Percentiles rank a stretch among this genome's conserved stretches.
These are phyloP conservation scores for Fragum whitleyi DNA, from an alignment of 2,888 invertebrate species.

Conservation along the genomic window DNA sequence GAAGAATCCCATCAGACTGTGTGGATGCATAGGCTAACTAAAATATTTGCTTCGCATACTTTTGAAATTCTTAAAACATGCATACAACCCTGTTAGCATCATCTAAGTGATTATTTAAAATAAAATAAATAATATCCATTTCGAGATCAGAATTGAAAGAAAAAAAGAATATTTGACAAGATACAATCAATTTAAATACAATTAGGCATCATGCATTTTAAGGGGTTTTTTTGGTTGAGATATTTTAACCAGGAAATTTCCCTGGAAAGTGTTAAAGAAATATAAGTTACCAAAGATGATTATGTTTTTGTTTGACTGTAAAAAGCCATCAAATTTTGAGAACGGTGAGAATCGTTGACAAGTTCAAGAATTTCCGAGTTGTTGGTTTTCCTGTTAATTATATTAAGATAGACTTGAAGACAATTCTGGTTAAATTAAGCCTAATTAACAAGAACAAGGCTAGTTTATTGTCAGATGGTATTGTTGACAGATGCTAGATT, in stretches of 20 bases:
- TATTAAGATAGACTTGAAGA: conserved; percentile 7
- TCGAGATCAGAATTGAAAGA: too few relatives aligned
- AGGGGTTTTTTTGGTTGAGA: too few relatives aligned
- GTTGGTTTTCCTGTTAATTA: conserved; percentile 23
- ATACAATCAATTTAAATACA: too few relatives aligned
- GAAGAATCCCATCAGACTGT: too few relatives aligned
- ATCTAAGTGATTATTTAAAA: too few relatives aligned
- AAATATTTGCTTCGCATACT: too few relatives aligned
- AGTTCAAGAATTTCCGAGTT: conserved; percentile 1
- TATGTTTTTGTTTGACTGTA: background rate
- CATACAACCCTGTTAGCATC: too few relatives aligned
- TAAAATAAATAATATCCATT: too few relatives aligned
- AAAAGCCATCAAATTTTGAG: background rate
- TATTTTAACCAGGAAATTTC: background rate
- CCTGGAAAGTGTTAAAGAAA: background rate
- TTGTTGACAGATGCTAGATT: background rate
- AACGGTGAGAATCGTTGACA: background rate
- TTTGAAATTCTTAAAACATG: too few relatives aligned
- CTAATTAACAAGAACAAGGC: conserved; percentile 18
- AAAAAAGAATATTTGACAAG: too few relatives aligned
- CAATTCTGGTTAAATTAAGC: conserved; percentile 20
- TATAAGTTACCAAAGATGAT: background rate
- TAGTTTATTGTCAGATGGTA: conserved; percentile 8
- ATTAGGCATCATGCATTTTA: too few relatives aligned
- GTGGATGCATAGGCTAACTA: too few relatives aligned